Evolutionary conservation across 2,113 vertebrate genomes (phyloP).

Genomic region (Corythaixoides concolor): DNA sequence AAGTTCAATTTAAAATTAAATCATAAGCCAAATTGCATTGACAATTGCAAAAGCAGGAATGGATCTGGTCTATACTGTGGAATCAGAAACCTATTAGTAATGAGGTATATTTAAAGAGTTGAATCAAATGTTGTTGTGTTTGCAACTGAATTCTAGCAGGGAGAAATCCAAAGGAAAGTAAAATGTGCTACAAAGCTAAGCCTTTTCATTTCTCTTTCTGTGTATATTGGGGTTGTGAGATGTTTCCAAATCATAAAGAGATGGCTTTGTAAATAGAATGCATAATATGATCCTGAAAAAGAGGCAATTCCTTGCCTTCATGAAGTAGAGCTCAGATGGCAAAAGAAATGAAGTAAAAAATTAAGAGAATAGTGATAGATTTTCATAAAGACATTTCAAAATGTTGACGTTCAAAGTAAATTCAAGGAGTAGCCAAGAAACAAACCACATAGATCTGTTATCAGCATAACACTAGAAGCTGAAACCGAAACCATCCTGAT

Average conservation of each 20-base stretch:
- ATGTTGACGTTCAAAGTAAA: constrained; percentile 40
- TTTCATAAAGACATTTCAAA: constrained; percentile 36
- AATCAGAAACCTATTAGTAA: not conserved
- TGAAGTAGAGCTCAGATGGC: not conserved
- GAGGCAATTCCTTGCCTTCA: not conserved
- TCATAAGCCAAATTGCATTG: not conserved
- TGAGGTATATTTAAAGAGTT: not conserved
- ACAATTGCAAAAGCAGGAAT: not conserved
- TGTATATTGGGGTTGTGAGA: not conserved
- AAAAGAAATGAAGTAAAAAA: constrained; percentile 18
- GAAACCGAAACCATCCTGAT: not conserved
- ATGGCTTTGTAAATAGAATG: not conserved
- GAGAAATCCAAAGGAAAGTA: not conserved
- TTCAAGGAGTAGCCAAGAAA: constrained; percentile 30
- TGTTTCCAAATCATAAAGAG: not conserved
- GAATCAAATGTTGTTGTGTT: not conserved
- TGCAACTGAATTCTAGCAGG: not conserved
- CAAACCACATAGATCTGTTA: not conserved
- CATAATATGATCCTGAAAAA: not conserved
- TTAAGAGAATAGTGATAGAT: constrained; percentile 13
- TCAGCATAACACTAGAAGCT: not conserved
- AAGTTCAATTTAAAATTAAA: not conserved
- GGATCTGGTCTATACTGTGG: not conserved
- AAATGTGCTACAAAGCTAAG: not conserved
- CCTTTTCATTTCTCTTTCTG: not conserved